Evolutionary conservation across 53 echinoderm and acorn worm genomes (phyloP).

Genomic region (Echinarachnius parma): DNA sequence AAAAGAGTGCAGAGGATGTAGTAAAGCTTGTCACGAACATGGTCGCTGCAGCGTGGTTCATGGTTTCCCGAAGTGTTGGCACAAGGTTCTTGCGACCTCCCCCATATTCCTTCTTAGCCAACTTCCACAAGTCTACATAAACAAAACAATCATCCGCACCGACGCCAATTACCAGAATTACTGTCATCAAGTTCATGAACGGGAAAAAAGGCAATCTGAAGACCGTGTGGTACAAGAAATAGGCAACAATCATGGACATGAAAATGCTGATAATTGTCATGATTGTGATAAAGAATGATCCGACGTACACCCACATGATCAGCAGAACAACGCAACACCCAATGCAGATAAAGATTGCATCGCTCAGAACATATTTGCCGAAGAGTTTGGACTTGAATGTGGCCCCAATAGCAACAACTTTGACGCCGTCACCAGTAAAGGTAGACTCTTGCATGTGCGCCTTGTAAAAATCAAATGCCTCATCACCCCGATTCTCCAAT

Average conservation of each 20-base stretch:
- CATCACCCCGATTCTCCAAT: neutral
- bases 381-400: slow-evolving; percentile 46
- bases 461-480: neutral
- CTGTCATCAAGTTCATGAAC: slow-evolving; percentile 49
- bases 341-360: slow-evolving; percentile 39
- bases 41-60: slow-evolving; percentile 51
- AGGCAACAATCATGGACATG: slow-evolving; percentile 55
- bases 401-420: slow-evolving; percentile 45
- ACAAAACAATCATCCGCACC: slow-evolving; percentile 83
- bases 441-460: neutral
- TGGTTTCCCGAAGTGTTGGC: slow-evolving; percentile 21
- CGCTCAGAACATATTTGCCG: slow-evolving; percentile 32
- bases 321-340: slow-evolving; percentile 34
- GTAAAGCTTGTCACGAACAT: slow-evolving; percentile 78
- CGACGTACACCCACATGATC: slow-evolving; percentile 58
- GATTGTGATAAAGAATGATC: slow-evolving; percentile 56
- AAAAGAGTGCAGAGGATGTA: slow-evolving; percentile 54
- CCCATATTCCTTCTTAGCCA: neutral
- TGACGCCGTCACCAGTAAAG: slow-evolving; percentile 5
- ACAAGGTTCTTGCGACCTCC: neutral
- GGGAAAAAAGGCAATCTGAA: slow-evolving; percentile 58
- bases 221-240: slow-evolving; percentile 52
- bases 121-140: slow-evolving; percentile 64
- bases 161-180: slow-evolving; percentile 56
- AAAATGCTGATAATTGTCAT: slow-evolving; percentile 39